Evolutionary conservation across 2,888 invertebrate species (phyloP).

Genomic region (Mellilla xanthometata): DNA sequence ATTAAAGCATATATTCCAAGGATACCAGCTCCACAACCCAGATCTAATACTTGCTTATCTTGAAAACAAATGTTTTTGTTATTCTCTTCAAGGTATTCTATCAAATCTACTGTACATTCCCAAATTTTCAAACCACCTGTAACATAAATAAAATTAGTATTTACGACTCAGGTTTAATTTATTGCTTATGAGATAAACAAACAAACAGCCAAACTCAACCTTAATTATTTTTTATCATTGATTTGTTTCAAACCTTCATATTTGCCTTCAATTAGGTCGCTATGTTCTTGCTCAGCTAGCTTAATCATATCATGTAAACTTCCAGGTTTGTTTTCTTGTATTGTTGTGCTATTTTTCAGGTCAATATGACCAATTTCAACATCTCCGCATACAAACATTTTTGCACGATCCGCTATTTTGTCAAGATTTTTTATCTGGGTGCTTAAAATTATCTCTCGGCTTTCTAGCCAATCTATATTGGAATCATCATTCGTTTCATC

Average conservation of each 20-base stretch:
- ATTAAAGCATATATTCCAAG: conserved; percentile 90
- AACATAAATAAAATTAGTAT: conserved; percentile 21
- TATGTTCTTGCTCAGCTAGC: conserved; percentile 84
- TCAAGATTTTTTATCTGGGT: conserved; percentile 54
- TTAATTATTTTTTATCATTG: too few relatives aligned
- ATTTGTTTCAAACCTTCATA: conserved; percentile 86
- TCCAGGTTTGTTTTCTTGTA: conserved; percentile 48
- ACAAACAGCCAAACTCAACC: too few relatives aligned
- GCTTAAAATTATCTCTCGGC: conserved; percentile 55
- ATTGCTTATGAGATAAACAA: background rate
- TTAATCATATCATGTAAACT: conserved; percentile 63
- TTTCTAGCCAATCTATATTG: conserved; percentile 52
- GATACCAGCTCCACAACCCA: conserved; percentile 96
- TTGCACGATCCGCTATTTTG: conserved; percentile 54
- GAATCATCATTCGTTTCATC: conserved; percentile 23
- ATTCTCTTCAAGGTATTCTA: conserved; percentile 83
- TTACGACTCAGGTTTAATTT: background rate
- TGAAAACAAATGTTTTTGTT: conserved; percentile 52
- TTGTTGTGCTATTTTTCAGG: conserved; percentile 59
- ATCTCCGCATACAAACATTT: conserved; percentile 67
- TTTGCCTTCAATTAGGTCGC: conserved; percentile 88
- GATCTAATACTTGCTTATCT: conserved; percentile 87
- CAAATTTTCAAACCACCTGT: conserved; percentile 97
- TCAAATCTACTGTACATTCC: conserved; percentile 95
- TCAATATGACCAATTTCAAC: conserved; percentile 74